Evolutionary conservation across 2,113 vertebrate species (phyloP), one percentile per base, ranked within the genome.

Genomic region (Aegotheles bennettii): DNA sequence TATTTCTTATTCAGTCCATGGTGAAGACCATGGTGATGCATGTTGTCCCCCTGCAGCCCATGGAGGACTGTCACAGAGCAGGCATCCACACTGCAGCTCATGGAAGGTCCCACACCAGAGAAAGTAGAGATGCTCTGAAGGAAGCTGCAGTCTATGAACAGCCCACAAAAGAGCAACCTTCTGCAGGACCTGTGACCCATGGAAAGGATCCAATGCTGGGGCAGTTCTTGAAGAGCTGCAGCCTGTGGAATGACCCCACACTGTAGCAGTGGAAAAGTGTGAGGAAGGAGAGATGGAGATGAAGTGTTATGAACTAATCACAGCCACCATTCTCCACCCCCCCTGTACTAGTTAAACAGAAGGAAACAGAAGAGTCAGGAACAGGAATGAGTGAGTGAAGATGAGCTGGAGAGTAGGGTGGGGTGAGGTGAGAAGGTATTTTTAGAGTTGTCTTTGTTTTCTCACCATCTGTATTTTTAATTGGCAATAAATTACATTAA

Each of bases 311-410:
- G 76, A 57, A 76, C 17, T 57, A 18, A 77, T 36, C 14, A 35
- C 6, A 68, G 3, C 0, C 16, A 4, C 14, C 0, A 0, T 57
- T 67, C 25, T 19, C 17, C 6, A 38, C 47, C 33, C 8, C 6
- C 5, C 2, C 3, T 25, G 5, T n/a, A 11, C 20, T 35, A 20
- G 17, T 81, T 1, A 5, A 1, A 10, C 4, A 53, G 31, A 61
- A 77, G 15, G 42, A 85, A 42, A 53, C 2, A 59, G 28, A 59
- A 77, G 12, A 61, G 13, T 84, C 42, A 57, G 31, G 6, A 73
- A 35, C 7, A 61, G 14, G 6, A 74, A 29, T 0, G 8, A 65
- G 81, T 2, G 31, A 9, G 0, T 45, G 29, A 87, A 57, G 15
- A 28, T 19, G 31, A 61, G 3, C 10, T 70, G 13, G 17, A 16